phyloP scores from a whole-genome alignment of 2,797 vertebrate species.

The Neosalanx taihuensis region DNA sequence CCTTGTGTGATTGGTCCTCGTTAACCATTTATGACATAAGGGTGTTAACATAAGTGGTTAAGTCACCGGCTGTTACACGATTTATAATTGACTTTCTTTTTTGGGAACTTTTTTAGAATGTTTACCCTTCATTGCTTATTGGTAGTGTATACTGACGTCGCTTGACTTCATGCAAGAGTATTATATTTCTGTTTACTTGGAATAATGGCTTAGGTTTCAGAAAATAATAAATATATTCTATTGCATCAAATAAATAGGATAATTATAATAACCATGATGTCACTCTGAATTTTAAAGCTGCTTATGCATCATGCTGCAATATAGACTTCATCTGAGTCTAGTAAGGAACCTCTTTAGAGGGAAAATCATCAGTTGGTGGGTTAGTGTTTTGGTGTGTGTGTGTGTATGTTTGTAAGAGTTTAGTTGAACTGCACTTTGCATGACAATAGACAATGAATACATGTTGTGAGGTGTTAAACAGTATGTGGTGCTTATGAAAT shows the following conservation, averaged over 20 bases:
- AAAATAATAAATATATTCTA: neutral
- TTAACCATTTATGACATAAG: no score
- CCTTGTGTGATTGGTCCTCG: no score
- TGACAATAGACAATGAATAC: conserved; percentile 8
- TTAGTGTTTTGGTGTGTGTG: neutral
- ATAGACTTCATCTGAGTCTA: neutral
- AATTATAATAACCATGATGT: neutral
- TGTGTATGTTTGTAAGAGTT: neutral
- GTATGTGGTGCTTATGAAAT: neutral
- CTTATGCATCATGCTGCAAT: neutral
- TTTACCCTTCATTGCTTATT: no score
- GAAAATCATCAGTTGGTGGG: neutral
- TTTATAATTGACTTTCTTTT: no score
- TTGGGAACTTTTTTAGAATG: no score
- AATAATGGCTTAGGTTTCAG: neutral
- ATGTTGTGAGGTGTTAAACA: conserved; percentile 22
- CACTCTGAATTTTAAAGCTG: neutral
- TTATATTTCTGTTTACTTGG: no score
- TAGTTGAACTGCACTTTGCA: conserved; percentile 8
- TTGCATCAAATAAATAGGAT: neutral
- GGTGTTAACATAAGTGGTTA: no score
- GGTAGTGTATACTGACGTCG: no score
- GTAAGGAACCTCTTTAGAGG: neutral
- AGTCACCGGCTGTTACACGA: no score
- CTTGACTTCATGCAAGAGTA: no score